Evolutionary conservation across 2,797 vertebrate species (phyloP).

Genomic region (Mus spretus): DNA sequence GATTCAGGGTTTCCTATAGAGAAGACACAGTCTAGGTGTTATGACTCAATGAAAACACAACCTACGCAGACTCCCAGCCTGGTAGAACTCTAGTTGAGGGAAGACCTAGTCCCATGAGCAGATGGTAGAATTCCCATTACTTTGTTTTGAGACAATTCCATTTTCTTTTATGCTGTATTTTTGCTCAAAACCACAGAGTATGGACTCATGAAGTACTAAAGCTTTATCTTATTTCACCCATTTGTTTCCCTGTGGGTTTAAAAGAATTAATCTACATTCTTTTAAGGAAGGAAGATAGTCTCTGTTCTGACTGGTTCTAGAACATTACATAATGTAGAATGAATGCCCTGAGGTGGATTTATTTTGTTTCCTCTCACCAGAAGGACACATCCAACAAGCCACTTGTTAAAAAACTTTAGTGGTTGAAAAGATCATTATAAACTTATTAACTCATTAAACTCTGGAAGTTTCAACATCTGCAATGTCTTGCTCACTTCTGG

Average conservation of each 20-base stretch:
- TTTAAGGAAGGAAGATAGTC: background rate
- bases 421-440: too few relatives aligned
- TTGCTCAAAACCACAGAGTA: background rate
- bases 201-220: background rate
- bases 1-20: background rate
- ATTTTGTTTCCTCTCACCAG: background rate
- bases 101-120: fast-evolving
- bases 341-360: background rate
- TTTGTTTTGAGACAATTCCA: background rate
- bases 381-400: background rate
- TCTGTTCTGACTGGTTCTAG: background rate
- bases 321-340: fast-evolving
- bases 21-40: background rate
- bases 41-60: background rate
- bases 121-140: fast-evolving
- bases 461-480: background rate
- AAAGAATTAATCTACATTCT: background rate
- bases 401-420: background rate
- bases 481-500: background rate
- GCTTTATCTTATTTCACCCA: background rate
- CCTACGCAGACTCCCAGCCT: fast-evolving
- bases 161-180: fast-evolving
- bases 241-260: background rate
- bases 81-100: fast-evolving
- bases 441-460: background rate